Conservation (phyloP, 2,797 vertebrate genomes). For the Bufotes viridis region DNA sequence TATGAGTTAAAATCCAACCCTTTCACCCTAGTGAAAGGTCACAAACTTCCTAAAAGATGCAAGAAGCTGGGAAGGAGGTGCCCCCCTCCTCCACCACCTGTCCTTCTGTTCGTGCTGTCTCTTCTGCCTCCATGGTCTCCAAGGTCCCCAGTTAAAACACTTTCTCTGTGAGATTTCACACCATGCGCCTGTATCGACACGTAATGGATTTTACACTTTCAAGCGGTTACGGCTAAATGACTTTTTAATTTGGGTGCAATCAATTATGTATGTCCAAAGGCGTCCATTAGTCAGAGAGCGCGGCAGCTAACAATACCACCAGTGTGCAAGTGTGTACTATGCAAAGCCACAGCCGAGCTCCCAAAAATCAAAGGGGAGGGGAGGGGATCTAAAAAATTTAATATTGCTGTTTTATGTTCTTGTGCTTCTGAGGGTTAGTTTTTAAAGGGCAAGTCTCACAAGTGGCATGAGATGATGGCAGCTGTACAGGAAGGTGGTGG, state of each 20-base stretch:
- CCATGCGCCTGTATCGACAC: constrained; percentile 25
- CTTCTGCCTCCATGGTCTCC: constrained; percentile 12
- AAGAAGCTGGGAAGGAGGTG: not conserved
- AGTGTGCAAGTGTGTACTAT: not conserved
- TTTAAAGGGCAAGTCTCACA: not conserved
- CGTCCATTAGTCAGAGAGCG: constrained; percentile 50
- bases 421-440: not conserved
- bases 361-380: not conserved
- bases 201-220: constrained; percentile 59
- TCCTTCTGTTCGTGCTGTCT: not conserved
- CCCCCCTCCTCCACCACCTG: not conserved
- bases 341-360: not conserved
- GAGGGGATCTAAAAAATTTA: not conserved
- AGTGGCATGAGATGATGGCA: not conserved
- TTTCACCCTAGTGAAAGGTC: not conserved
- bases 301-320: not conserved
- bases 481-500: not conserved
- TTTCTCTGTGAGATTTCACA: constrained; percentile 52
- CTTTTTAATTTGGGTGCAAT: constrained; percentile 57
- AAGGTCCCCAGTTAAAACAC: constrained; percentile 33
- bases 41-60: not conserved
- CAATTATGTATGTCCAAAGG: constrained; percentile 55
- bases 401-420: not conserved
- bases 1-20: too few species aligned
- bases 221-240: constrained; percentile 54